Evolutionary conservation across 2,888 invertebrate species (phyloP).

Genomic region (Heliconius aoede): DNA sequence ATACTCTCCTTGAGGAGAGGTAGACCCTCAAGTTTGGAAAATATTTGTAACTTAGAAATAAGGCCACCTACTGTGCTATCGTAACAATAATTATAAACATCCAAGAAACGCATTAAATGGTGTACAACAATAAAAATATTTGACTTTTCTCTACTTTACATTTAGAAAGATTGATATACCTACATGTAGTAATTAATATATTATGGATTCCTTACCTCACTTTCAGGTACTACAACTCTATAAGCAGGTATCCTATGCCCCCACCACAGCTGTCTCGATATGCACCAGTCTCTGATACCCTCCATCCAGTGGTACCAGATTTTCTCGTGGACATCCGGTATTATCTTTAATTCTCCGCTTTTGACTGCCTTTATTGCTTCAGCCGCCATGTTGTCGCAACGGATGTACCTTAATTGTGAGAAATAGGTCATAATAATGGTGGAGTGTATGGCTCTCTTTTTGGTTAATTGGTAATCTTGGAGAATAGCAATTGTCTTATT

Average conservation of each 20-base stretch:
- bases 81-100: too few species aligned
- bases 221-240: constrained; percentile 77
- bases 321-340: constrained; percentile 95
- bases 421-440: background rate
- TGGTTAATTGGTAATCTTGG: too few species aligned
- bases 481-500: too few species aligned
- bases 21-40: too few species aligned
- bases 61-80: too few species aligned
- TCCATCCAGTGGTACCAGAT: constrained; percentile 99
- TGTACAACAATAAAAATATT: too few species aligned
- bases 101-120: too few species aligned
- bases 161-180: background rate
- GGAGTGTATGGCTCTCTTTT: too few species aligned
- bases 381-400: constrained; percentile 94
- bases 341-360: constrained; percentile 91
- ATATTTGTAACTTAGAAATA: too few species aligned
- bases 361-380: constrained; percentile 92
- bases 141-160: too few species aligned
- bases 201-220: constrained; percentile 42
- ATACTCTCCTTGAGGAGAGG: too few species aligned
- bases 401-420: constrained; percentile 88
- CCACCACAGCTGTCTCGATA: constrained; percentile 99
- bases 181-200: too few species aligned
- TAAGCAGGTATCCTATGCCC: constrained; percentile 99
- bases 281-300: constrained; percentile 99